phyloP scores from a whole-genome alignment of 2,888 invertebrate species.

The Clusia tigrina region DNA sequence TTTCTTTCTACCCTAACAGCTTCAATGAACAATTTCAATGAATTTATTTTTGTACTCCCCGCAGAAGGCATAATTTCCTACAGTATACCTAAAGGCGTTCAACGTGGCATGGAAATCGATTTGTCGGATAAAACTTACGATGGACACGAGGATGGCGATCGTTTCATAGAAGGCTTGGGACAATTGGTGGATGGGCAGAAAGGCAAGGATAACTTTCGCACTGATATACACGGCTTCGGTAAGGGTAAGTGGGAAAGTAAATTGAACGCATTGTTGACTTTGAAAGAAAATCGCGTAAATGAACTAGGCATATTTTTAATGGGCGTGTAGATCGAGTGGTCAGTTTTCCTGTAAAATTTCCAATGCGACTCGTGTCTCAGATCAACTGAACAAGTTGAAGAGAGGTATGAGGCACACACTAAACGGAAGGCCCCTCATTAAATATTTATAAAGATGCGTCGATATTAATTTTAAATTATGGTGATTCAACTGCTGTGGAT shows the following conservation, averaged over 20 bases:
- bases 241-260: slow-evolving; percentile 68
- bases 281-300: too few species aligned
- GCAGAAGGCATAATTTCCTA: slow-evolving; percentile 82
- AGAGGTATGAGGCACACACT: neutral
- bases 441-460: too few species aligned
- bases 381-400: neutral
- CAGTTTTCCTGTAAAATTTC: too few species aligned
- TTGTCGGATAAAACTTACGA: slow-evolving; percentile 82
- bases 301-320: too few species aligned
- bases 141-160: slow-evolving; percentile 71
- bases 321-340: too few species aligned
- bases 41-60: slow-evolving; percentile 26
- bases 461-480: too few species aligned
- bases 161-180: slow-evolving; percentile 76
- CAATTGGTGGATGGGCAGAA: slow-evolving; percentile 80
- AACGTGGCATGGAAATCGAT: slow-evolving; percentile 76
- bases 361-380: too few species aligned
- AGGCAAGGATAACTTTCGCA: slow-evolving; percentile 77
- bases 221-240: slow-evolving; percentile 71
- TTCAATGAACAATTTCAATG: slow-evolving; percentile 1
- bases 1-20: too few species aligned
- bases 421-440: too few species aligned
- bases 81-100: slow-evolving; percentile 77
- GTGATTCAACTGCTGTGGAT: too few species aligned
- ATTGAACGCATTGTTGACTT: slow-evolving; percentile 12